Base-by-base conservation (phyloP, 2,113 vertebrate genomes). In the Microcebus jonahi region DNA sequence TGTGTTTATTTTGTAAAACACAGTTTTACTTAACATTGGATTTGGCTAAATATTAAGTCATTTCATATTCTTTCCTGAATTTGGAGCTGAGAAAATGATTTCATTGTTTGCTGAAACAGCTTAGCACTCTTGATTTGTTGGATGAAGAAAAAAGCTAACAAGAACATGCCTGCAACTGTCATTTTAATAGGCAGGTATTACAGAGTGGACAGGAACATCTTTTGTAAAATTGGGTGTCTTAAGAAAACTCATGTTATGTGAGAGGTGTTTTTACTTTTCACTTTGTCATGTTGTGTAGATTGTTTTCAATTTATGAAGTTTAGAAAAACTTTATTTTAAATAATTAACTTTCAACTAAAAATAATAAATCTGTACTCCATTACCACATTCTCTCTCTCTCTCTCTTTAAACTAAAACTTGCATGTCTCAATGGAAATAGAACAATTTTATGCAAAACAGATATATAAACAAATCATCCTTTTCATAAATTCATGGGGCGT, bases 1-100 rank as follows among this genome's bases (percentile, higher is more conserved):
- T 95, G 27, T 94, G 83, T 97, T 96, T 94, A 97, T 96, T 97
- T 97, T 96, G 67, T 90, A 81, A 97, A 90, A 87, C 73, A 95
- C 84, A 92, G 91, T 90, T 97, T 97, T 77, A 94, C 68, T 84
- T 76, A 95, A 94, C 85, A 95, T 95, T 92, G 70, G 20, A 92
- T 53, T 83, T 96, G 50, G 88, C 77, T 97, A 94, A 96, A 95
- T 86, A 90, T 90, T 94, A 90, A 96, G 81, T 92, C 84, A 96
- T 92, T 97, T 81, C 93, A 90, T 95, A 87, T 71, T 97, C 85
- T 96, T 96, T 65, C 50, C 71, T 95, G 70, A 85, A 92, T 95
- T 97, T 92, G 81, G 70, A 96, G 59, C 75, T 83, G 50, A 95
- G 84, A 96, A 97, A 97, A 97, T 90, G 81, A 36, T 88, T 95